Base-by-base conservation (phyloP, 2,113 vertebrate species). In the Melanerpes aurifrons region DNA sequence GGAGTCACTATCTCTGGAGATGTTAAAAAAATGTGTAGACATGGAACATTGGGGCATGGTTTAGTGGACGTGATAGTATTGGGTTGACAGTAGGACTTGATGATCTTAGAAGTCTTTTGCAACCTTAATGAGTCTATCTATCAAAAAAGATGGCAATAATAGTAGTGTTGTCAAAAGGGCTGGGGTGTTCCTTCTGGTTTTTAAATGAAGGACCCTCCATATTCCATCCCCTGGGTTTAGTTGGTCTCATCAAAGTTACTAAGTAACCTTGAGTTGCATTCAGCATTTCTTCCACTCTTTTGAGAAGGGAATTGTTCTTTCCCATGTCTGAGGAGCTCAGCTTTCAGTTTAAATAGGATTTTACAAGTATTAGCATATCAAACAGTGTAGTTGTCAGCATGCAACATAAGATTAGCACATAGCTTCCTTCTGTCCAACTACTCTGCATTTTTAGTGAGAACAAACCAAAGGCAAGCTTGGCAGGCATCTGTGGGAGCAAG, bases 301-400 rank as follows among this genome's bases (percentile, higher is more conserved):
- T 35, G 62, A 92, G 72, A 64, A 64, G 24, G 32, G 74, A 96
- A 94, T 72, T 62, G 72, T 91, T 90, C 69, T 53, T 63, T 85
- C 71, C 71, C 57, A 22, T 29, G 56, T 63, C 35, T 69, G 59
- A 82, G 71, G 82, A 91, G 61, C 40, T 29, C n/a, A 62, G 66
- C 70, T 88, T 94, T 78, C 48, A 50, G 54, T 78, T 88, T 75
- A 90, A 96, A 92, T 62, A 81, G 80, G 85, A 95, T 94, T 95
- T 91, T 86, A 90, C 57, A 86, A 86, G 76, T 25, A 91, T 91
- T 95, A 93, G 82, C 90, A 93, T 91, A 91, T 87, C 90, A 94
- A 92, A 82, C 75, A 94, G 86, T 4, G 2, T 59, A 86, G 61
- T 31, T 87, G 79, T 82, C 79, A 82, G 82, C 82, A 76, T 40